phyloP scores from a whole-genome alignment of 2,888 invertebrate species.

The Sipha maydis region DNA sequence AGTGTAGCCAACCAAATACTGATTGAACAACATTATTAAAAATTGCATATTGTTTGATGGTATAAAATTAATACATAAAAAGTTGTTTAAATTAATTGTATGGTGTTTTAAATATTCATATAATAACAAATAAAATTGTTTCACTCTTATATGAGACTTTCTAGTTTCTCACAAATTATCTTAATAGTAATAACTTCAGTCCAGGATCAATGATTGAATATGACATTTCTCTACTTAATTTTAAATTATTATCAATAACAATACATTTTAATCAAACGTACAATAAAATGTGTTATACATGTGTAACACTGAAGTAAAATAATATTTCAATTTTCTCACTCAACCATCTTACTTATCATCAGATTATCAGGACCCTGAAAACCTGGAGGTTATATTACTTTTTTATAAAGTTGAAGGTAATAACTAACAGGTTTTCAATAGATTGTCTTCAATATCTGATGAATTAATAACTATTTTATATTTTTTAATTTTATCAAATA shows the following conservation, averaged over 20 bases:
- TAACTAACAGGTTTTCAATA: no score
- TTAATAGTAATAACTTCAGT: background rate
- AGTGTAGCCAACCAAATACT: slow-evolving; percentile 38
- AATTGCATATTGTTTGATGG: background rate
- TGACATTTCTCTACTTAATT: background rate
- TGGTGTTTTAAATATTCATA: background rate
- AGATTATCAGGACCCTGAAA: background rate
- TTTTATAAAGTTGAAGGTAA: background rate
- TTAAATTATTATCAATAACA: slow-evolving; percentile 20
- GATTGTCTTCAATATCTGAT: no score
- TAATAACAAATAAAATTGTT: background rate
- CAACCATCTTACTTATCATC: slow-evolving; percentile 14
- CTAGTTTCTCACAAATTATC: background rate
- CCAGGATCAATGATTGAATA: background rate
- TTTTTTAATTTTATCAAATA: no score
- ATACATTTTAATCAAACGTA: background rate
- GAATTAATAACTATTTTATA: no score
- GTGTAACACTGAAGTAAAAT: slow-evolving; percentile 33
- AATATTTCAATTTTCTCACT: background rate
- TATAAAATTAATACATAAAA: background rate
- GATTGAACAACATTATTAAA: background rate
- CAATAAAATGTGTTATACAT: background rate
- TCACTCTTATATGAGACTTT: background rate
- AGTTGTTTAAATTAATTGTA: background rate
- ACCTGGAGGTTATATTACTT: background rate